Evolutionary conservation across 2,888 invertebrate species (phyloP).

Genomic region (Masnerella sp.): DNA sequence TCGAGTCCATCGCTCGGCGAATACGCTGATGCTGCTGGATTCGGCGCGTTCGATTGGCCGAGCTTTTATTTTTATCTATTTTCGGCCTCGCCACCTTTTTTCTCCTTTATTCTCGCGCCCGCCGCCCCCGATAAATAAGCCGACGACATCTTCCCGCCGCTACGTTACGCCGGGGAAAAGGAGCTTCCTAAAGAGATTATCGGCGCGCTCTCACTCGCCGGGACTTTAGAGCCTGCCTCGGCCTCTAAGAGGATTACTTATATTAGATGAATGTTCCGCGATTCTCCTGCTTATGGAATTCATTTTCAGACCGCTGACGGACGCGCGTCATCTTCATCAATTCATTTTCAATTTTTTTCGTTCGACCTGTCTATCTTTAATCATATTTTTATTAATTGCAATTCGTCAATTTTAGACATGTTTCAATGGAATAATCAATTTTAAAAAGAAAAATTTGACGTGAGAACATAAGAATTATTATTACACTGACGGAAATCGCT

Average conservation of each 20-base stretch:
- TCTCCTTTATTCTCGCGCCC: conserved; percentile 22
- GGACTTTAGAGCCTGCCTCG: conserved; percentile 45
- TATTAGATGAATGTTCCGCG: conserved; percentile 53
- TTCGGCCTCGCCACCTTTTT: conserved; percentile 9
- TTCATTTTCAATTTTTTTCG: no score
- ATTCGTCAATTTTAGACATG: no score
- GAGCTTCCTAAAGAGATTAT: conserved; percentile 58
- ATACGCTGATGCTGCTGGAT: conserved; percentile 69
- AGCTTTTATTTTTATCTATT: conserved; percentile 61
- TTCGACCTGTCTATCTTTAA: no score
- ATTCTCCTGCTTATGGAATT: conserved; percentile 57
- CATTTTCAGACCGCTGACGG: conserved; percentile 35
- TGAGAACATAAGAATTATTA: no score
- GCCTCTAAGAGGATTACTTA: conserved; percentile 55
- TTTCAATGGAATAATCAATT: no score
- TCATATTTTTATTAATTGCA: no score
- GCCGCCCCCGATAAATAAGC: conserved; percentile 55
- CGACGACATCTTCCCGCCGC: conserved; percentile 56
- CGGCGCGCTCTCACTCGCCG: conserved; percentile 47
- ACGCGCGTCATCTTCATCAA: no score
- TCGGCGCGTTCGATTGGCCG: conserved; percentile 65
- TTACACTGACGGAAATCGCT: no score
- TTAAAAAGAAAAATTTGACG: no score
- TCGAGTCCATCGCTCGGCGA: conserved; percentile 59
- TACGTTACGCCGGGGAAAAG: conserved; percentile 45